These are phyloP conservation scores for Sebastes nivosus DNA, from an alignment of 2,797 vertebrate genomes.

Conservation along the genomic window DNA sequence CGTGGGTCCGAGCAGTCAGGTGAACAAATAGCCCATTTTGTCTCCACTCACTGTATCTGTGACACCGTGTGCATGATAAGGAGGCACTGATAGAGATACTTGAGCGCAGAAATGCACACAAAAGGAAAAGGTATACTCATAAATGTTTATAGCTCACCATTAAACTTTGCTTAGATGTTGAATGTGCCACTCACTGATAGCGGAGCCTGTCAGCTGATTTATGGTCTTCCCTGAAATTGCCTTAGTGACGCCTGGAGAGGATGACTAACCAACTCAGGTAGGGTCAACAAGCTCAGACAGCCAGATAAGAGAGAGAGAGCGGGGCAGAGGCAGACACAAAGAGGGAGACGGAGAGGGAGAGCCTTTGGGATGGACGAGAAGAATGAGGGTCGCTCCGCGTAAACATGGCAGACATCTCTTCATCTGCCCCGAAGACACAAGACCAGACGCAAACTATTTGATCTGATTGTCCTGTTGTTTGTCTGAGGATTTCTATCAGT, in stretches of 20 bases:
- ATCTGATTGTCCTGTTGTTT: constrained; percentile 61
- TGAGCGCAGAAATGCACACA: constrained; percentile 62
- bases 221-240: constrained; percentile 73
- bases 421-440: constrained; percentile 70
- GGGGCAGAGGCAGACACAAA: constrained; percentile 51
- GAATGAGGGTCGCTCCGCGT: constrained; percentile 66
- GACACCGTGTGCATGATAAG: constrained; percentile 70
- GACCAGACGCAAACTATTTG: constrained; percentile 65
- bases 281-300: constrained; percentile 72
- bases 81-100: constrained; percentile 68
- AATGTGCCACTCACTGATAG: constrained; percentile 78
- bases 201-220: constrained; percentile 75
- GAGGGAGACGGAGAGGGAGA: constrained; percentile 47
- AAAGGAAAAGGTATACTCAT: constrained; percentile 75
- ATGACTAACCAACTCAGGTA: constrained; percentile 76
- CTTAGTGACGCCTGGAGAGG: constrained; percentile 79
- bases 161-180: constrained; percentile 84
- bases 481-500: constrained; percentile 25
- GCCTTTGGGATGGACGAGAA: constrained; percentile 65
- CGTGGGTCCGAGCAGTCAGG: constrained; percentile 31
- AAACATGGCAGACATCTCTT: constrained; percentile 73
- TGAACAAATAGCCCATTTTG: constrained; percentile 49
- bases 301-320: constrained; percentile 66
- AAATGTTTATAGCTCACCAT: constrained; percentile 82
- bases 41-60: constrained; percentile 51